Evolutionary conservation across 2,888 invertebrate species (phyloP), one percentile per base, ranked within the genome.

Genomic region (Capitulum mitella): DNA sequence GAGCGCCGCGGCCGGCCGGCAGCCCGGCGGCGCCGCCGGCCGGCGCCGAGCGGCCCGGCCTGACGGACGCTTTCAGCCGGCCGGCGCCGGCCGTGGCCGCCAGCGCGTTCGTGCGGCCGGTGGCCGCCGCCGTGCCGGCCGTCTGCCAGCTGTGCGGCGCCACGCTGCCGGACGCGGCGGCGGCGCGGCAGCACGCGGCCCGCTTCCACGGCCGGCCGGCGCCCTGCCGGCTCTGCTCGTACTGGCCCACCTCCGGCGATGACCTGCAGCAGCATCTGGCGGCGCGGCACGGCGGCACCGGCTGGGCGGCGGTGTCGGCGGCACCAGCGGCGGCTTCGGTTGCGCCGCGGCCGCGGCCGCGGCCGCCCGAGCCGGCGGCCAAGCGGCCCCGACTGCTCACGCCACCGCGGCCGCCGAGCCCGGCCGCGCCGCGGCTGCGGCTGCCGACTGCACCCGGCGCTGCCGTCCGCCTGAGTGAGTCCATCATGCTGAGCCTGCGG

Each of bases 181-280:
- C 91, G 91, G 82, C 88, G 92, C 83, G 84, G 92, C 40, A 85
- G 91, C 6, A 91, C 91, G 0, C 90, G 90, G 78, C 89, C 90
- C 84, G 90, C 91, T 81, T 91, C 91, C 82, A 91, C 91, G 82
- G 91, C 91, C 74, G 92, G 92, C 83, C 92, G 92, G 83, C 91
- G 75, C 81, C 81, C 76, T 91, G 91, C 0, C 84, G 92, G 80
- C 92, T 92, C 0, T 88, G 92, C 84, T 92, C 70, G 22, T 70
- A 37, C 70, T 70, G 70, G 70, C 70, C 70, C 19, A 22, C 6
- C 29, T 16, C 34, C 6, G 0, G 22, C 2, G 70, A 32, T 0
- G 37, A 70, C 37, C 16, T 92, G 80, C 90, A 91, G 80, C 92
- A 91, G 83, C 91, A 92, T 51, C 92, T 92, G 86, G 91, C 92